A percentile compares a stretch with the other conserved stretches of the same genome.
Evolutionary conservation across 2,797 vertebrate genomes (phyloP).

Genomic region (Echiichthys vipera): DNA sequence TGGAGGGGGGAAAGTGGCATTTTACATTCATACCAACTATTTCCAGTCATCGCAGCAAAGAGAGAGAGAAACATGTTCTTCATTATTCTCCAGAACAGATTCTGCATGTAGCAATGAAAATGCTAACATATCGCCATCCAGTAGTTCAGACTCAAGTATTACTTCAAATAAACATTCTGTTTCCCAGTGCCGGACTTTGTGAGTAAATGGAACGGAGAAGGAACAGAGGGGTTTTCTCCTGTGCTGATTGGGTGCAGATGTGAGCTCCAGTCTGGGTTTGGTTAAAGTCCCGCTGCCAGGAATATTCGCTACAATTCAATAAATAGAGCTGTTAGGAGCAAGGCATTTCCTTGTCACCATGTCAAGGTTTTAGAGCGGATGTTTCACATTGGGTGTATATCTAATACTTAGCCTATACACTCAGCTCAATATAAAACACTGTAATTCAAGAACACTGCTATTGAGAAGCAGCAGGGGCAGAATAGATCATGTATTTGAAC

Average conservation of each 20-base stretch:
- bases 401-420: conserved; percentile 28
- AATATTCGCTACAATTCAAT: conserved; percentile 87
- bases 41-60: conserved; percentile 39
- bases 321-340: conserved; percentile 85
- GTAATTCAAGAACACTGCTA: conserved; percentile 21
- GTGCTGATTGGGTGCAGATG: conserved; percentile 86
- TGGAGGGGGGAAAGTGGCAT: neutral
- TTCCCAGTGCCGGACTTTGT: conserved; percentile 77
- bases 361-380: conserved; percentile 76
- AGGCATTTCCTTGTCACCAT: conserved; percentile 83
- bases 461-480: neutral
- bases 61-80: conserved; percentile 18
- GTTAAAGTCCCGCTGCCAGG: conserved; percentile 83
- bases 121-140: conserved; percentile 68
- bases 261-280: conserved; percentile 81
- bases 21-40: conserved; percentile 33
- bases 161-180: conserved; percentile 86
- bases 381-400: conserved; percentile 64
- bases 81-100: conserved; percentile 49
- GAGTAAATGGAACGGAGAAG: conserved; percentile 81
- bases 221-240: conserved; percentile 78
- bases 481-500: conserved; percentile 6
- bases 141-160: conserved; percentile 84
- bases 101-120: conserved; percentile 67
- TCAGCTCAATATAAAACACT: conserved; percentile 28